Conservation (phyloP, 2,888 invertebrate genomes). For the Polydrusus cervinus region DNA sequence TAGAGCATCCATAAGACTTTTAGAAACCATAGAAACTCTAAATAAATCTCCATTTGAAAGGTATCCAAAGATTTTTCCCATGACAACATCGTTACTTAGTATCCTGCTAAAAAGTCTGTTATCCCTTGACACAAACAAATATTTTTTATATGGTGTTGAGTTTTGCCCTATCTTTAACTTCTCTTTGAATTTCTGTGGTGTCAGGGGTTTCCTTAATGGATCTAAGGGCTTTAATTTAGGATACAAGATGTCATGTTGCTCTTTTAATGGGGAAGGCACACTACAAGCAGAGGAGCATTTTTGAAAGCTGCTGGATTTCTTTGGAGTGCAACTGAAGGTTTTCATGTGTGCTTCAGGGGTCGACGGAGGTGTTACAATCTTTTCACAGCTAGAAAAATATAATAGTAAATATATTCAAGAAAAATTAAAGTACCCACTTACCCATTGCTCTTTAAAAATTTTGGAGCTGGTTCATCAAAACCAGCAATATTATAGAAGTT, state of each 20-base stretch:
- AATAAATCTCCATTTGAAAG: constrained; percentile 66
- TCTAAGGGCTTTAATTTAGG: constrained; percentile 61
- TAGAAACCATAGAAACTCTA: constrained; percentile 63
- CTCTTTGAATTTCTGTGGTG: constrained; percentile 60
- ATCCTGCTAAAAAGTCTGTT: constrained; percentile 57
- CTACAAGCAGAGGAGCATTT: constrained; percentile 60
- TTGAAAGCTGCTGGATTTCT: constrained; percentile 52
- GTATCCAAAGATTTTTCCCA: constrained; percentile 63
- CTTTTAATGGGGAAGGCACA: constrained; percentile 62
- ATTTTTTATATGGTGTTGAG: constrained; percentile 5
- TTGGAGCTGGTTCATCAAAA: constrained; percentile 41
- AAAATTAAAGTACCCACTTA: constrained; percentile 8
- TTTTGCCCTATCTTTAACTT: constrained; percentile 34
- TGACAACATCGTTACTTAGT: constrained; percentile 60
- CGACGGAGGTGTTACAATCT: constrained; percentile 45
- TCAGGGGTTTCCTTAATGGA: constrained; percentile 53
- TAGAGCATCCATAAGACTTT: constrained; percentile 57
- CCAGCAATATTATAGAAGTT: constrained; percentile 28
- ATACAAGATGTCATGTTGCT: constrained; percentile 65
- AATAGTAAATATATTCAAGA: neutral
- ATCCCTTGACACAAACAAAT: constrained; percentile 6
- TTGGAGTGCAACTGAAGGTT: constrained; percentile 39
- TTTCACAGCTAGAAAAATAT: constrained; percentile 43
- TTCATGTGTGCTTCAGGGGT: constrained; percentile 41
- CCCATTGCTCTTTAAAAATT: constrained; percentile 49